Base-by-base conservation (phyloP, 2,888 invertebrate species). In the Monochamus alternatus region DNA sequence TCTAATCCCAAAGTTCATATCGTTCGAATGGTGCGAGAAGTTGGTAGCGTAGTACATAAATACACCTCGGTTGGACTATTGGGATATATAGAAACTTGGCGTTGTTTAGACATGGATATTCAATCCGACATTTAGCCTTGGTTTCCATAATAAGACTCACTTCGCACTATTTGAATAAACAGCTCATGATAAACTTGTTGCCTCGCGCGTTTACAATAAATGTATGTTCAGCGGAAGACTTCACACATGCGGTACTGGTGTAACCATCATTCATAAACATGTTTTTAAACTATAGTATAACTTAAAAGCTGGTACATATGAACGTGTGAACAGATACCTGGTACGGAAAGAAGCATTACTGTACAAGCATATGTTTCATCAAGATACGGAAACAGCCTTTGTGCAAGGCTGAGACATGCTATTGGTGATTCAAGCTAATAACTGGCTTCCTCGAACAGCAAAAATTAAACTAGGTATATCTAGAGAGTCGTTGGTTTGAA, bases 51-150 rank as follows among this genome's bases (percentile, higher is more conserved):
- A 59, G 55, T 71, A 76, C 59, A 70, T 74, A 74, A 69, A 76
- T 69, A 74, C 74, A 47, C 73, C 67, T 73, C 62, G 69, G 70
- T 62, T 74, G 76, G 73, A 74, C 76, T 68, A 73, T 71, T 67
- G 63, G 68, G 68, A 74, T 44, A 47, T 30, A 52, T 59, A 52
- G 66, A 68, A 62, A 60, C 68, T 43, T 62, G 44, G 68, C 79
- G 82, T 85, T 85, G 85, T 85, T 85, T 85, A 84, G 84, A 85
- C 84, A 83, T 81, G 83, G 84, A 84, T 84, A 85, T 85, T 83
- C 84, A 84, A 83, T 84, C 82, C 82, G 79, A 81, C 81, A 83
- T 84, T 84, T 84, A 80, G 81, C 83, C 84, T 83, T 84, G 83
- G 84, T 85, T 84, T 85, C 83, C 85, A 84, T 83, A 38, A 38